Percentiles rank a stretch among this genome's conserved stretches.
phyloP scores from a whole-genome alignment of 1,140 invertebrate genomes.

The Halesus radiatus region DNA sequence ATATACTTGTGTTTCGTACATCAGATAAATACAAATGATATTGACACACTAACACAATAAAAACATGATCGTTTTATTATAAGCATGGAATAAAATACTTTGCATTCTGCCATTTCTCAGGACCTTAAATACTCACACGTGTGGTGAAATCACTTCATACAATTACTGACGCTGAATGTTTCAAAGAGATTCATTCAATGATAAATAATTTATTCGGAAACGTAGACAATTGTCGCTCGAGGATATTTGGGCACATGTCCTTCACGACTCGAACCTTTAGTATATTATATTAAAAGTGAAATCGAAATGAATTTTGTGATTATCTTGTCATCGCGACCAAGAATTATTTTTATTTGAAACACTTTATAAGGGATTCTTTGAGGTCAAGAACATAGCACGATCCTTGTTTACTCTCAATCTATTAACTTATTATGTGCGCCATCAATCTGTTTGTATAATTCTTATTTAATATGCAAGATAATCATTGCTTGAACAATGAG shows the following conservation, averaged over 20 bases:
- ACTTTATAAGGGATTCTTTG: background rate
- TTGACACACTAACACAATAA: too few species aligned
- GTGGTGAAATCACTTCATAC: background rate
- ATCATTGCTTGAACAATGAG: background rate
- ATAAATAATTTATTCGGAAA: background rate
- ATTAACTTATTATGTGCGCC: background rate
- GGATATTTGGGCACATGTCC: background rate
- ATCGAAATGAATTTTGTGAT: too few species aligned
- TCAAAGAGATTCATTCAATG: background rate
- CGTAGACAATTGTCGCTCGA: background rate
- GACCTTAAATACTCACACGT: background rate
- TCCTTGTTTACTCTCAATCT: background rate
- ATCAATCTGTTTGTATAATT: background rate
- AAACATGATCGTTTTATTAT: too few species aligned
- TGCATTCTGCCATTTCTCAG: too few species aligned
- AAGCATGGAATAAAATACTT: too few species aligned
- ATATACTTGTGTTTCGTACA: too few species aligned
- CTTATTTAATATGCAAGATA: slow-evolving; percentile 36
- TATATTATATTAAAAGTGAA: too few species aligned
- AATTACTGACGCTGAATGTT: background rate
- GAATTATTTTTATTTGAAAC: background rate
- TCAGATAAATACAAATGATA: too few species aligned
- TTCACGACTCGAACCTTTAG: too few species aligned
- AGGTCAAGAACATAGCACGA: slow-evolving; percentile 4
- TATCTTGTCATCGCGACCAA: too few species aligned